phyloP scores from a whole-genome alignment of 2,797 vertebrate genomes.

The Arrhamphus sclerolepis region DNA sequence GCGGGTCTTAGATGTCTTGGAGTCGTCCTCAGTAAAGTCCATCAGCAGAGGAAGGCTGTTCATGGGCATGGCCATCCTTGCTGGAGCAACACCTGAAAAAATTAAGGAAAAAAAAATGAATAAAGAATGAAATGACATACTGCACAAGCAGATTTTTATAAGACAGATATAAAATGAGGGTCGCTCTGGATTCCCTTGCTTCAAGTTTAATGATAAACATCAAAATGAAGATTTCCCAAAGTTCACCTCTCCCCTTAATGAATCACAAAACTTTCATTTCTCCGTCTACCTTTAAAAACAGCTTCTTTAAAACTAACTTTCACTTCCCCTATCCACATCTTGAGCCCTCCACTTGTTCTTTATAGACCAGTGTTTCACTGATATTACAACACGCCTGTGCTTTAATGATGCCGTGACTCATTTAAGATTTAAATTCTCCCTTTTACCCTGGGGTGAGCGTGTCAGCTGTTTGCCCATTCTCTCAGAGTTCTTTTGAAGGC shows the following conservation, averaged over 20 bases:
- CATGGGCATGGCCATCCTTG: constrained; percentile 76
- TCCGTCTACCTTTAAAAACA: background rate
- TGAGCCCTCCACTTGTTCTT: background rate
- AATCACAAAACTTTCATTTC: constrained; percentile 22
- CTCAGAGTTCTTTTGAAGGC: constrained; percentile 78
- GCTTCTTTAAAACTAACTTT: constrained; percentile 25
- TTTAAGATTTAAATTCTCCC: background rate
- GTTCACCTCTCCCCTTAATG: background rate
- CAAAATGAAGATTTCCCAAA: background rate
- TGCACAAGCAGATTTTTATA: background rate
- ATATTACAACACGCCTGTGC: background rate
- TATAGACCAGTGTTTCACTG: background rate
- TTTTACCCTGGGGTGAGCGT: constrained; percentile 73
- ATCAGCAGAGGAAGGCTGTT: constrained; percentile 71
- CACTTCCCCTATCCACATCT: constrained; percentile 28
- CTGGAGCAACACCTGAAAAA: constrained; percentile 29
- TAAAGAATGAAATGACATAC: no score
- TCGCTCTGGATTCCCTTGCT: background rate
- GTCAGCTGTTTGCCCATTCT: constrained; percentile 77
- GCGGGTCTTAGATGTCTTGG: constrained; percentile 27
- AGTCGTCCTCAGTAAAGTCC: constrained; percentile 28
- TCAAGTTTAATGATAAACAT: background rate
- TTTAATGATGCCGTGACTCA: no score
- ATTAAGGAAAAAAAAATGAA: background rate
- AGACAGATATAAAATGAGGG: background rate